Evolutionary conservation across 2,113 vertebrate species (phyloP).

Genomic region (Dromiciops gliroides): DNA sequence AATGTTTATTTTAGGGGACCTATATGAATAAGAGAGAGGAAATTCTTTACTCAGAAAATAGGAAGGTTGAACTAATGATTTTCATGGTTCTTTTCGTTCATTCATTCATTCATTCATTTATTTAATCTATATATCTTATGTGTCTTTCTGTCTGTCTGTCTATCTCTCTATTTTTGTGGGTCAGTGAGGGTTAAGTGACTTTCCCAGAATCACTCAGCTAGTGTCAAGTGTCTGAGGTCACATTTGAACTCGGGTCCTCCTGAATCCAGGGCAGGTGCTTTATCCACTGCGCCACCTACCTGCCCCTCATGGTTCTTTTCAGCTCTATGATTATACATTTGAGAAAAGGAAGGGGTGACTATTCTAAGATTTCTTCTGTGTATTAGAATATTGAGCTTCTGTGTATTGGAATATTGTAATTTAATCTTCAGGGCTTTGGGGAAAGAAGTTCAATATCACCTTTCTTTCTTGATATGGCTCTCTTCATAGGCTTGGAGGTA

Average conservation of each 20-base stretch:
- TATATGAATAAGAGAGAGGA: neutral
- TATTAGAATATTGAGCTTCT: neutral
- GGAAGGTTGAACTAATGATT: neutral
- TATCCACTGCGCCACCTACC: too few relatives aligned
- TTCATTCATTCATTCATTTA: too few relatives aligned
- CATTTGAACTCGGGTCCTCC: too few relatives aligned
- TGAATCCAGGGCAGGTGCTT: too few relatives aligned
- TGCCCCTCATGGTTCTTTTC: neutral
- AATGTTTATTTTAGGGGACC: neutral
- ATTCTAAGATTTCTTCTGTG: neutral
- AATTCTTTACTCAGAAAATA: neutral
- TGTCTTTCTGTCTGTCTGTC: too few relatives aligned
- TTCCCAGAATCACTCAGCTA: too few relatives aligned
- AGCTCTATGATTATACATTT: neutral
- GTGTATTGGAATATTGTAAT: neutral
- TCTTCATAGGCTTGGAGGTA: neutral
- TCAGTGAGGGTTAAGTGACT: too few relatives aligned
- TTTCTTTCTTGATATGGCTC: neutral
- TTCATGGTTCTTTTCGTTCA: too few relatives aligned
- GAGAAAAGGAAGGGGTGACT: neutral
- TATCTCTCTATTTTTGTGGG: too few relatives aligned
- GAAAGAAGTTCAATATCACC: neutral
- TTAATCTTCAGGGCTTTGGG: conserved; percentile 23
- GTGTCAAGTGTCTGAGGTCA: too few relatives aligned
- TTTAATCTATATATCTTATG: too few relatives aligned